Percentiles rank a stretch among this genome's conserved stretches.
phyloP scores from a whole-genome alignment of 2,113 vertebrate genomes.

The Gasterosteus aculeatus region DNA sequence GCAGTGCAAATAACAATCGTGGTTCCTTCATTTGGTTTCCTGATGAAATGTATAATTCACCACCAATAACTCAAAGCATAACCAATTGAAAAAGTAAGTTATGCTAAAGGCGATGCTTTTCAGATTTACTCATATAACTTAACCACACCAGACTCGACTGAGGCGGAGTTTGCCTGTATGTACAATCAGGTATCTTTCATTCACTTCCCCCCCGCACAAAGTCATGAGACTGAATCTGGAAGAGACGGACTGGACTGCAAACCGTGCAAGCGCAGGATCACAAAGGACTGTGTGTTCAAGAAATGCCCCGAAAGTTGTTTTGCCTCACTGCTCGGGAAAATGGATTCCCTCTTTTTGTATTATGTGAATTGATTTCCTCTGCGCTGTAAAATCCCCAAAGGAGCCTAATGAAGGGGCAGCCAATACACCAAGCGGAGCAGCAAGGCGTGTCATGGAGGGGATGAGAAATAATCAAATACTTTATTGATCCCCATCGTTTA shows the following conservation, averaged over 20 bases:
- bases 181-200: not conserved
- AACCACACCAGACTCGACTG: not conserved
- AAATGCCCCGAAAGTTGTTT: constrained; percentile 40
- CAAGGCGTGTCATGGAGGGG: constrained; percentile 22
- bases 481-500: constrained; percentile 51
- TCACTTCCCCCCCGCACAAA: not conserved
- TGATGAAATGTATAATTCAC: not conserved
- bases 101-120: not conserved
- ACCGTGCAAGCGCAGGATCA: constrained; percentile 12
- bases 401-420: constrained; percentile 54
- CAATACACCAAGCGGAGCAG: constrained; percentile 24
- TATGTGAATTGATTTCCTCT: constrained; percentile 54
- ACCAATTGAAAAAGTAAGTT: not conserved
- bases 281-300: constrained; percentile 34
- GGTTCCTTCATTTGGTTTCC: not conserved
- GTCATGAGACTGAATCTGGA: constrained; percentile 54
- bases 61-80: constrained; percentile 2
- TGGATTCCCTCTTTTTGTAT: constrained; percentile 46
- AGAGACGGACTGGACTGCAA: constrained; percentile 28
- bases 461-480: constrained; percentile 62
- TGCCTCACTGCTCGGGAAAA: constrained; percentile 43
- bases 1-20: not conserved
- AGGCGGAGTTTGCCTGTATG: not conserved
- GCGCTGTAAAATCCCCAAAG: constrained; percentile 41
- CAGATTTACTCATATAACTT: not conserved